These are phyloP conservation scores for Lemur catta DNA, from an alignment of 2,797 vertebrate species.

Conservation along the genomic window DNA sequence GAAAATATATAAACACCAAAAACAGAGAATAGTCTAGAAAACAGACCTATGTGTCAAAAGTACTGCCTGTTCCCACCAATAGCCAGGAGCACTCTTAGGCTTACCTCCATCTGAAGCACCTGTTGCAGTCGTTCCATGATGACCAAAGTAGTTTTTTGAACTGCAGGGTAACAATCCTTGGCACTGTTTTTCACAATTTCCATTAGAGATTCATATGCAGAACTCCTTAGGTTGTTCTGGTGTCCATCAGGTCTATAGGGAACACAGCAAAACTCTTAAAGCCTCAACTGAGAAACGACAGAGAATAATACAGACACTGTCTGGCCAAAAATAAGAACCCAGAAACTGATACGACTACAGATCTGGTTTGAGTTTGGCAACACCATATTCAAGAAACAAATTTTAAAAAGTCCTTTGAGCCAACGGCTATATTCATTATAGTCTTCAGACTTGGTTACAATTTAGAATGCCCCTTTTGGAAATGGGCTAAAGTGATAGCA, in stretches of 20 bases:
- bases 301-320: neutral
- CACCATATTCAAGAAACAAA: neutral
- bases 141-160: conserved; percentile 98
- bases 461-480: neutral
- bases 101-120: conserved; percentile 99
- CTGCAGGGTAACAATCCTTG: conserved; percentile 98
- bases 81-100: neutral
- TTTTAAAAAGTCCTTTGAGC: neutral
- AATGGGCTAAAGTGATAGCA: neutral
- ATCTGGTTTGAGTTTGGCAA: neutral
- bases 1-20: neutral
- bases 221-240: conserved; percentile 98
- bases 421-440: neutral
- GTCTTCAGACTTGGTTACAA: neutral
- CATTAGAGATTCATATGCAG: conserved; percentile 98
- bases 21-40: neutral
- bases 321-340: neutral
- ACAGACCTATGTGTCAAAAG: neutral
- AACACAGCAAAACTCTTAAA: conserved; percentile 15
- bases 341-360: neutral
- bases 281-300: neutral
- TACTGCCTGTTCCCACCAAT: neutral
- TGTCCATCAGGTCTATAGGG: conserved; percentile 93
- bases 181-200: conserved; percentile 99
- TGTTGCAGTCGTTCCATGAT: conserved; percentile 99